Base-by-base conservation (phyloP, 2,113 vertebrate genomes). In the Tetraodon nigroviridis region DNA sequence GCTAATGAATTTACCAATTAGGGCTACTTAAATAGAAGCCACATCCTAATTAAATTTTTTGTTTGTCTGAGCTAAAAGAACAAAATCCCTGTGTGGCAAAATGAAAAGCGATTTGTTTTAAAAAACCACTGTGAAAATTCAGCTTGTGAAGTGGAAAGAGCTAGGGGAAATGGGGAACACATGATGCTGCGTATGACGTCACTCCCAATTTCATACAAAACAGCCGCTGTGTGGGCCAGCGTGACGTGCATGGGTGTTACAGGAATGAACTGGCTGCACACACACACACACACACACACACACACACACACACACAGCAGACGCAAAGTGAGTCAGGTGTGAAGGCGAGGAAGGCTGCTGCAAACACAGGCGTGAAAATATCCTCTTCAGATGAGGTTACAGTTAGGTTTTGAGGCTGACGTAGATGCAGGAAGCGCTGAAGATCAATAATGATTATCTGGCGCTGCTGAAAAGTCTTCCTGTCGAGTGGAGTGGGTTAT, bases 381-480 rank as follows among this genome's bases (percentile, higher is more conserved):
- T 52, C 2, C 60, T 54, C 54, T 58, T 44, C 32, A 64, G 4
- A 72, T 65, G 51, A 57, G 16, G 32, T 72, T 41, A 47, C 50
- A 70, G 69, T 80, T 47, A 60, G 47, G 62, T 49, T 48, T 50
- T 4, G 62, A 45, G 21, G 46, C 19, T 51, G 52, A 32, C 20
- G 61, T 71, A 69, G 61, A 74, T 66, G 48, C 69, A 81, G 73
- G 83, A 87, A 84, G 58, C 14, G 44, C 32, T 0, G 24, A 40
- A 51, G 67, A 76, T 82, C 71, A 67, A 73, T 76, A 71, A n/a
- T 55, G 24, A 66, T 61, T 21, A 69, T 32, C 17, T 17, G 51
- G 29, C 14, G 16, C 1, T 50, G 47, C 61, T 47, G 41, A n/a
- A 13, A 55, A 24, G 59, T 40, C 55, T 46, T 50, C 6, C 12